These are phyloP conservation scores for Naso thynnoides DNA, from an alignment of 2,797 vertebrate species.

Conservation along the genomic window DNA sequence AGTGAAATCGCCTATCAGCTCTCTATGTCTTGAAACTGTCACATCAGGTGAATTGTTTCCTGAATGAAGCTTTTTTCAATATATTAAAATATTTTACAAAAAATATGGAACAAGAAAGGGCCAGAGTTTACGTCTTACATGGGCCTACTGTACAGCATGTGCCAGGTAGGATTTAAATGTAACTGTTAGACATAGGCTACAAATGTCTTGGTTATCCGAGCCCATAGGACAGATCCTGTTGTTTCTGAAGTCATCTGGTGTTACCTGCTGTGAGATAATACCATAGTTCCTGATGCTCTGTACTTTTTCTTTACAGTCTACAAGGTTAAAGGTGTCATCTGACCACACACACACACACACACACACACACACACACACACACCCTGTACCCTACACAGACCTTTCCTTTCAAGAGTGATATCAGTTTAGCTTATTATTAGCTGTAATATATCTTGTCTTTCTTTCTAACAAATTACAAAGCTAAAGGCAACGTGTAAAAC, in stretches of 20 bases:
- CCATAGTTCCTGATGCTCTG: slow-evolving; percentile 37
- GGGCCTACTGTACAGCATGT: not conserved
- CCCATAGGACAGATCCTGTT: slow-evolving; percentile 6
- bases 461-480: not conserved
- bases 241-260: slow-evolving; percentile 42
- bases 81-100: not conserved
- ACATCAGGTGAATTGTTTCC: not conserved
- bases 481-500: slow-evolving; percentile 13
- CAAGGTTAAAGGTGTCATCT: slow-evolving; percentile 26
- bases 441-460: too few relatives aligned
- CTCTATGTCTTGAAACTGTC: not conserved
- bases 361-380: too few relatives aligned
- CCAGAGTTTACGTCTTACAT: not conserved
- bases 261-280: slow-evolving; percentile 36
- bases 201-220: slow-evolving; percentile 22
- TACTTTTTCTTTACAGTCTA: slow-evolving; percentile 16
- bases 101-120: not conserved
- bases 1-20: not conserved
- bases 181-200: slow-evolving; percentile 10
- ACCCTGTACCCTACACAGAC: too few relatives aligned
- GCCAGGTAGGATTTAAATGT: not conserved
- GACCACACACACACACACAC: not conserved
- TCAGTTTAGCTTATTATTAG: too few relatives aligned
- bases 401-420: not conserved
- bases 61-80: too few relatives aligned